These are phyloP conservation scores for Hirundo rustica DNA, from an alignment of 2,797 vertebrate genomes.

Conservation along the genomic window DNA sequence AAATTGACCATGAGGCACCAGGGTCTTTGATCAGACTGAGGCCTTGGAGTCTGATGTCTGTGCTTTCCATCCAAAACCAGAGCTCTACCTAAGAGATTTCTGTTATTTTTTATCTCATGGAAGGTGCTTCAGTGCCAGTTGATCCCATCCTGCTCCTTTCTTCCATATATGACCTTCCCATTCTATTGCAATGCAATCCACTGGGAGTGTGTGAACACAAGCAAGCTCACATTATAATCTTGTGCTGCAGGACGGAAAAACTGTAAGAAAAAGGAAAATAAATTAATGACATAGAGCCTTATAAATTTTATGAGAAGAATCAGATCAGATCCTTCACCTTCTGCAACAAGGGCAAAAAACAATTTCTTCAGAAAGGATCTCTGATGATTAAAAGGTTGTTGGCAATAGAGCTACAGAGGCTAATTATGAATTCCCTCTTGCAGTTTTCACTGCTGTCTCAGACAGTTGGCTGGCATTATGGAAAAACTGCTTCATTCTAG, in stretches of 20 bases:
- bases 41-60: background rate
- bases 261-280: background rate
- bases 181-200: background rate
- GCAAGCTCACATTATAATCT: background rate
- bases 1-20: background rate
- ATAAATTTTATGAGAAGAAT: background rate
- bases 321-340: background rate
- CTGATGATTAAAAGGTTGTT: background rate
- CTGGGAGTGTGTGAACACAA: background rate
- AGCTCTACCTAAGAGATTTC: background rate
- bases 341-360: background rate
- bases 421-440: constrained; percentile 7
- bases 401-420: background rate
- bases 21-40: background rate
- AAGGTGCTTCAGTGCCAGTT: background rate
- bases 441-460: background rate
- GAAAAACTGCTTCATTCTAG: background rate
- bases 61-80: background rate
- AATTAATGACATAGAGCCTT: background rate
- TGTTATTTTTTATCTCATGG: background rate
- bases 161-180: background rate
- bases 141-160: background rate
- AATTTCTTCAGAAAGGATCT: background rate
- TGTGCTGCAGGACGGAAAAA: background rate
- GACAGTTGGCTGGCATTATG: background rate